phyloP scores from a whole-genome alignment of 2,113 vertebrate genomes.

The Tupaia tana region DNA sequence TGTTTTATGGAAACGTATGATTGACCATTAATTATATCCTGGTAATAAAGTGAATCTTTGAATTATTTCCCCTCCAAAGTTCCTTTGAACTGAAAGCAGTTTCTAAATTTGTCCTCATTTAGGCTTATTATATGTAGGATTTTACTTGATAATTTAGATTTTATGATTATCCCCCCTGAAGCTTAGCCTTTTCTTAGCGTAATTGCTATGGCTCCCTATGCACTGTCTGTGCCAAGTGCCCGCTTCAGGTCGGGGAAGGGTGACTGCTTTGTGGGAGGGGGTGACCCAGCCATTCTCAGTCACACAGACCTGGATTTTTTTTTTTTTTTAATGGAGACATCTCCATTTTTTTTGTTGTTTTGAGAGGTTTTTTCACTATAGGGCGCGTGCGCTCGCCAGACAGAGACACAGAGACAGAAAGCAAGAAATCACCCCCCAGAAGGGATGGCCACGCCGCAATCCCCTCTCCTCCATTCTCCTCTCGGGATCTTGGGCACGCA shows the following conservation, averaged over 20 bases:
- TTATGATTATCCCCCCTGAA: slow-evolving; percentile 14
- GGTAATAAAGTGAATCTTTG: slow-evolving; percentile 48
- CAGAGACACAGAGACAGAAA: too few relatives aligned
- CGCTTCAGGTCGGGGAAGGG: neutral
- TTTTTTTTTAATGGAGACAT: too few relatives aligned
- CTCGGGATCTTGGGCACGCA: too few relatives aligned
- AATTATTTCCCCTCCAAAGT: slow-evolving; percentile 63
- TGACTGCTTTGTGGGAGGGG: neutral
- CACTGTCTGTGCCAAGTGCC: neutral
- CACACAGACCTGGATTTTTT: neutral
- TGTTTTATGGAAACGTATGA: slow-evolving; percentile 34
- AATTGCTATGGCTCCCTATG: neutral
- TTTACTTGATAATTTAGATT: slow-evolving; percentile 59
- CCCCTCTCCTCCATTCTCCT: too few relatives aligned
- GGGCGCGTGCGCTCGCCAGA: too few relatives aligned
- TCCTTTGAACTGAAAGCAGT: slow-evolving; percentile 56
- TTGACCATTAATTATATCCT: slow-evolving; percentile 13
- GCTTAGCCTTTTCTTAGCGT: slow-evolving; percentile 9
- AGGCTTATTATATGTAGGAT: slow-evolving; percentile 56
- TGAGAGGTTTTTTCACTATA: too few relatives aligned
- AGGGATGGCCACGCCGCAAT: too few relatives aligned
- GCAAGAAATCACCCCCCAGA: too few relatives aligned
- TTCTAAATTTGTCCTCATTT: slow-evolving; percentile 60
- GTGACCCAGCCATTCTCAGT: neutral
- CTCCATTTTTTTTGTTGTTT: too few relatives aligned